phyloP scores from a whole-genome alignment of 2,888 invertebrate species.

The Abrostola tripartita region DNA sequence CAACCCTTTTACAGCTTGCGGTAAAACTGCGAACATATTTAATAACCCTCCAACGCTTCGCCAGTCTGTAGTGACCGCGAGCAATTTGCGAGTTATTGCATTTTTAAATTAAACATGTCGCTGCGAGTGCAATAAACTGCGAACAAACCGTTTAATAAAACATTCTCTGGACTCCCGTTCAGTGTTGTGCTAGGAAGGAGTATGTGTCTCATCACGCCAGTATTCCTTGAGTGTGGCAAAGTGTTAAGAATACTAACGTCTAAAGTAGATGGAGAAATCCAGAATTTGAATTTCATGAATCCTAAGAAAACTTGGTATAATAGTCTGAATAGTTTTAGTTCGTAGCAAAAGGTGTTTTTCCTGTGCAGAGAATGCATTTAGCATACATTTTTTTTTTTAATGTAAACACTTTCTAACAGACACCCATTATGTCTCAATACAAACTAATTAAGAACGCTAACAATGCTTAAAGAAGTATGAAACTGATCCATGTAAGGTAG shows the following conservation, averaged over 20 bases:
- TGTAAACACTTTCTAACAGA: too few relatives aligned
- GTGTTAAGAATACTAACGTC: background rate
- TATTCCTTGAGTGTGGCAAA: background rate
- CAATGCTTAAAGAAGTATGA: too few relatives aligned
- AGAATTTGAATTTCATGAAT: too few relatives aligned
- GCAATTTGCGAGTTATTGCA: constrained; percentile 23
- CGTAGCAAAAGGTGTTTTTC: too few relatives aligned
- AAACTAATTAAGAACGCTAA: too few relatives aligned
- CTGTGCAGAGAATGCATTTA: too few relatives aligned
- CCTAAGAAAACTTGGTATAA: too few relatives aligned
- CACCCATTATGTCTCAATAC: too few relatives aligned
- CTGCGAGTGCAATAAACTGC: constrained; percentile 13
- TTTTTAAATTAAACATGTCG: constrained; percentile 36
- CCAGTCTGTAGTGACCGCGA: constrained; percentile 16
- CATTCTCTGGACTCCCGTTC: constrained; percentile 20
- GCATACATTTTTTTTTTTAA: too few relatives aligned
- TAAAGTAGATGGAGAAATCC: too few relatives aligned
- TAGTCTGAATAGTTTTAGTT: too few relatives aligned
- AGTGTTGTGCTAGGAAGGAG: background rate
- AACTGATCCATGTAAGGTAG: too few relatives aligned
- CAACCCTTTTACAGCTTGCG: background rate
- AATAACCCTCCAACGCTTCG: constrained; percentile 10
- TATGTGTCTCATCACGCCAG: background rate
- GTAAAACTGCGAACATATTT: constrained; percentile 12
- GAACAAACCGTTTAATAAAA: constrained; percentile 34